Evolutionary conservation across 2,113 vertebrate species (phyloP).

Genomic region (Plecotus auritus): DNA sequence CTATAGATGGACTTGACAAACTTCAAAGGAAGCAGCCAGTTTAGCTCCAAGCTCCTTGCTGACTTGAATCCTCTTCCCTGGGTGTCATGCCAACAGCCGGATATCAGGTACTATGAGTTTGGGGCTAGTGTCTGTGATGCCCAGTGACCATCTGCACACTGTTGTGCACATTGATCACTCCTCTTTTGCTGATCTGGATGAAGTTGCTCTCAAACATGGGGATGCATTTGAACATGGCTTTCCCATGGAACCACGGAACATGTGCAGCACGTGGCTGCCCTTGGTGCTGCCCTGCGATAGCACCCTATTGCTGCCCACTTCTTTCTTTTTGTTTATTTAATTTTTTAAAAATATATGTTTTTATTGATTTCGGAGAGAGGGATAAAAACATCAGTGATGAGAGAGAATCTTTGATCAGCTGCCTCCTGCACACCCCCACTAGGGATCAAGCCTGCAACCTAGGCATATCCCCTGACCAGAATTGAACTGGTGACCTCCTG

Average conservation of each 20-base stretch:
- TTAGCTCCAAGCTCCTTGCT: not conserved
- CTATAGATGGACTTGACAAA: slow-evolving; percentile 36
- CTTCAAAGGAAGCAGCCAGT: slow-evolving; percentile 50
- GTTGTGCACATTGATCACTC: not conserved
- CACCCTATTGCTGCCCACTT: accelerated
- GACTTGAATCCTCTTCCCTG: not conserved
- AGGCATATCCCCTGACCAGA: too few species aligned
- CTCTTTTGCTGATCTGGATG: not conserved
- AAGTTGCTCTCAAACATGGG: not conserved
- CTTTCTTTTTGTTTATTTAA: too few species aligned
- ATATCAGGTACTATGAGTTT: not conserved
- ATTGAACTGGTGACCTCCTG: too few species aligned
- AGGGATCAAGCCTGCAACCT: too few species aligned
- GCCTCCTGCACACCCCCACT: too few species aligned
- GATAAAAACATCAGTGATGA: too few species aligned
- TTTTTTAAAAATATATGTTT: too few species aligned
- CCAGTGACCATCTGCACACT: not conserved
- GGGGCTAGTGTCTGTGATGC: not conserved
- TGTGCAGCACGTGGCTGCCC: accelerated
- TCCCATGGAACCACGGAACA: not conserved
- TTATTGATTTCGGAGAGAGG: too few species aligned
- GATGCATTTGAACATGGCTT: not conserved
- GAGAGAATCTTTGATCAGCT: too few species aligned
- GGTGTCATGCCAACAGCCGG: not conserved
- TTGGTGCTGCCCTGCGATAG: accelerated